A percentile compares a stretch with the other conserved stretches of the same genome.
Evolutionary conservation across 2,797 vertebrate genomes (phyloP).

Genomic region (Mionectes olivaceus): DNA sequence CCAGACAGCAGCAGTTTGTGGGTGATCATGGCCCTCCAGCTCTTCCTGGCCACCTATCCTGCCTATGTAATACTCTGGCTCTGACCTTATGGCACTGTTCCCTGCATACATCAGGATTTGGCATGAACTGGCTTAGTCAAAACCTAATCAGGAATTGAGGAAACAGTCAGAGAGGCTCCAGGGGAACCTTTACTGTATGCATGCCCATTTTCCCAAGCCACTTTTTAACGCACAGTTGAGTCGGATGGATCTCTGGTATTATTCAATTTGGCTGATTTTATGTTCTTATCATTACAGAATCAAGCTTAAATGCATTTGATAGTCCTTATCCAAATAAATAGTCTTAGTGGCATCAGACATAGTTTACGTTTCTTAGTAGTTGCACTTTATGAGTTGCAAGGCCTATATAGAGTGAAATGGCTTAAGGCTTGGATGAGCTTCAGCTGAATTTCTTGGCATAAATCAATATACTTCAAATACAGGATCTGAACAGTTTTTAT

Average conservation of each 20-base stretch:
- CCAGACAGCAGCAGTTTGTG: background rate
- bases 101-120: background rate
- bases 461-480: background rate
- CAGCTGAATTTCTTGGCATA: background rate
- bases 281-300: background rate
- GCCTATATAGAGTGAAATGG: background rate
- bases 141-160: background rate
- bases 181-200: background rate
- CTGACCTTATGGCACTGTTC: background rate
- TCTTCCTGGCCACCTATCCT: background rate
- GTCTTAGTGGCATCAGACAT: background rate
- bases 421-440: background rate
- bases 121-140: background rate
- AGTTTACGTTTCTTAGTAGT: background rate
- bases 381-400: background rate
- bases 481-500: background rate
- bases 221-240: background rate
- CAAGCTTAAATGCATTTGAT: background rate
- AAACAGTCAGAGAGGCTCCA: background rate
- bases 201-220: background rate
- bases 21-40: background rate
- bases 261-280: background rate
- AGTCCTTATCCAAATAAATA: background rate
- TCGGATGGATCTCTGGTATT: background rate
- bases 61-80: background rate